Conservation (phyloP, 1,140 invertebrate species). For the Drosophila mayri region DNA sequence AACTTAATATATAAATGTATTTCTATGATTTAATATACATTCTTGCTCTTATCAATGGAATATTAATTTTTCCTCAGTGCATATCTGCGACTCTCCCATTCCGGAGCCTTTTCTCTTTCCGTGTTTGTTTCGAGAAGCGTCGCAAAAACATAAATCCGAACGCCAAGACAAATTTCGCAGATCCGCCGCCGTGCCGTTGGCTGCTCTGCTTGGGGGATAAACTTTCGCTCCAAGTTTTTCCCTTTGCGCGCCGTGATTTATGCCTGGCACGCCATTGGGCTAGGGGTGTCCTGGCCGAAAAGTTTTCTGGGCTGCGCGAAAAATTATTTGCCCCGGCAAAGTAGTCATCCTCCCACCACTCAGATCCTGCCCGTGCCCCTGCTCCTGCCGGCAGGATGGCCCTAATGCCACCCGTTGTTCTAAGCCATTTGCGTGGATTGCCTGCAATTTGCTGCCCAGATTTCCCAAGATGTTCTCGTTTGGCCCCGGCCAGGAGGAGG, state of each 20-base stretch:
- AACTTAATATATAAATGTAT: no score
- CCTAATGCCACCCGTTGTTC: conserved; percentile 81
- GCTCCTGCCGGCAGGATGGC: background rate
- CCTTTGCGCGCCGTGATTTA: conserved; percentile 74
- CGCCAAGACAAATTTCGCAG: conserved; percentile 84
- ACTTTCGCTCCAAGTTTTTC: conserved; percentile 73
- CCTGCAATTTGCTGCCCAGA: conserved; percentile 82
- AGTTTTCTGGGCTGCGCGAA: conserved; percentile 64
- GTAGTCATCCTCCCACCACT: conserved; percentile 43
- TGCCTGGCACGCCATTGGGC: conserved; percentile 75
- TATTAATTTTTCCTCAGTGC: background rate
- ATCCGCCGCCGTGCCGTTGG: conserved; percentile 68
- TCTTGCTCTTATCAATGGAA: no score
- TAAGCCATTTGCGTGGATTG: conserved; percentile 84
- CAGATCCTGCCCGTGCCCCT: conserved; percentile 6
- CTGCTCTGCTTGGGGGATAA: conserved; percentile 34
- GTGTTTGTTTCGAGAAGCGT: conserved; percentile 79
- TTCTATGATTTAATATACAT: no score
- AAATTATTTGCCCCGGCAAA: conserved; percentile 73
- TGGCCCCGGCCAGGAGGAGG: conserved; percentile 2
- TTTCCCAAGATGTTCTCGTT: conserved; percentile 65
- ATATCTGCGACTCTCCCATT: conserved; percentile 27
- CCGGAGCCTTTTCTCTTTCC: conserved; percentile 29
- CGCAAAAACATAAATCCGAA: conserved; percentile 83
- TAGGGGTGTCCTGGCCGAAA: conserved; percentile 65